A percentile compares a stretch with the other conserved stretches of the same genome.
phyloP scores from a whole-genome alignment of 2,888 invertebrate species.

The Lycophotia porphyrea region DNA sequence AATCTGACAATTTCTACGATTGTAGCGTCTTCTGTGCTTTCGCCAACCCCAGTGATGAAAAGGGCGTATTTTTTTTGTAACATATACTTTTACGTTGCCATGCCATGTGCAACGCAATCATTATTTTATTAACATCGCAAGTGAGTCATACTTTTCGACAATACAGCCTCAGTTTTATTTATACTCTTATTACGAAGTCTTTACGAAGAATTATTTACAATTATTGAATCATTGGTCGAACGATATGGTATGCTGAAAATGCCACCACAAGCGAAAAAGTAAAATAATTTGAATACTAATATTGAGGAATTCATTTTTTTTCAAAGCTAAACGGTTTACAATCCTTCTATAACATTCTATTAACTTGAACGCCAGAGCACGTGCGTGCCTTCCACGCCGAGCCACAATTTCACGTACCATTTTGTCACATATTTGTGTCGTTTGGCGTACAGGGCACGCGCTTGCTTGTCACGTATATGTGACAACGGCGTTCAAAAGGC shows the following conservation, averaged over 20 bases:
- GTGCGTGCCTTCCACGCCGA: too few species aligned
- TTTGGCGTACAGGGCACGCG: too few species aligned
- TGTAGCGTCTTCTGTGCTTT: background rate
- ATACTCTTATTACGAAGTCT: constrained; percentile 12
- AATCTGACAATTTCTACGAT: constrained; percentile 6
- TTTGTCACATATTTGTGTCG: too few species aligned
- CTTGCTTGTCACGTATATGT: too few species aligned
- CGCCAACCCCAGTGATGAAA: background rate
- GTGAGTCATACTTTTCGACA: background rate
- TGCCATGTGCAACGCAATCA: background rate
- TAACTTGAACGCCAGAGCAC: too few species aligned
- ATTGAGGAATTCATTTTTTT: background rate
- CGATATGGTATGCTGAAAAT: background rate
- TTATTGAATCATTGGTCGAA: constrained; percentile 2
- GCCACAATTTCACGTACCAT: too few species aligned
- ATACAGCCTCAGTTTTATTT: background rate
- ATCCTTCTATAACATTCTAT: background rate
- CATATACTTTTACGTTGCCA: background rate
- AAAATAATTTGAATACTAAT: background rate
- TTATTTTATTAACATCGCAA: background rate
- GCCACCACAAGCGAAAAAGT: background rate
- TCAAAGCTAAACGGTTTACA: background rate
- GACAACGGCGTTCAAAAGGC: too few species aligned
- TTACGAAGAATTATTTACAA: background rate
- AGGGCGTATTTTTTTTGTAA: background rate